Conservation (phyloP, 2,888 invertebrate genomes). For the Disparrhopalites patrizii region DNA sequence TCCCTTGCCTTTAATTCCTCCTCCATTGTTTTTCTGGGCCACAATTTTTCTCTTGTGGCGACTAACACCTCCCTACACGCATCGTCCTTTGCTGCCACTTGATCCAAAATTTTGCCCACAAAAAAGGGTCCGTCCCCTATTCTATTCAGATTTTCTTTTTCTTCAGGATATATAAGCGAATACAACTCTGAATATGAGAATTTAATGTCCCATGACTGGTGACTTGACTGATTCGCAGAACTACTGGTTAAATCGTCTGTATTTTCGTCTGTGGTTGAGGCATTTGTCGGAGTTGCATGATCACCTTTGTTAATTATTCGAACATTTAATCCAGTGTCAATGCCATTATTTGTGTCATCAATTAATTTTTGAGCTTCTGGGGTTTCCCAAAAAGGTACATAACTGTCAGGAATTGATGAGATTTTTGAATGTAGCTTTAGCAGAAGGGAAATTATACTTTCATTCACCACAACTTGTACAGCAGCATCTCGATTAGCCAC, state of each 20-base stretch:
- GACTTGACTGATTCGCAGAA: not conserved
- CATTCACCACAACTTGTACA: conserved; percentile 62
- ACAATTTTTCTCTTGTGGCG: conserved; percentile 67
- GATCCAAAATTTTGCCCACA: conserved; percentile 72
- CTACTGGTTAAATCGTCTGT: not conserved
- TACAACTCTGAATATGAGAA: conserved; percentile 29
- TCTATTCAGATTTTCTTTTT: conserved; percentile 49
- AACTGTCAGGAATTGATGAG: conserved; percentile 77
- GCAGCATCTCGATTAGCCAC: conserved; percentile 48
- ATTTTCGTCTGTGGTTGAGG: too few relatives aligned
- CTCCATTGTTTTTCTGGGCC: conserved; percentile 69
- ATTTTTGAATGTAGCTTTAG: conserved; percentile 86
- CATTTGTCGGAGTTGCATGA: not conserved
- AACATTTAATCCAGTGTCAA: conserved; percentile 29
- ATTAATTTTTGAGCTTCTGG: conserved; percentile 39
- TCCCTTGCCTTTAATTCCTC: conserved; percentile 66
- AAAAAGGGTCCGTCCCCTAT: conserved; percentile 86
- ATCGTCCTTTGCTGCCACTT: conserved; percentile 65
- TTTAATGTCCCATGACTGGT: not conserved
- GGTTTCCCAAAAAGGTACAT: conserved; percentile 52
- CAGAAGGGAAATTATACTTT: conserved; percentile 83
- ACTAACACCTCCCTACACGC: conserved; percentile 61
- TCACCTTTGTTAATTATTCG: not conserved
- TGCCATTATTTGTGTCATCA: conserved; percentile 35
- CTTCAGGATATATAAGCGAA: conserved; percentile 12